Base-by-base conservation (phyloP, 1,140 invertebrate species). In the Oppia nitens region DNA sequence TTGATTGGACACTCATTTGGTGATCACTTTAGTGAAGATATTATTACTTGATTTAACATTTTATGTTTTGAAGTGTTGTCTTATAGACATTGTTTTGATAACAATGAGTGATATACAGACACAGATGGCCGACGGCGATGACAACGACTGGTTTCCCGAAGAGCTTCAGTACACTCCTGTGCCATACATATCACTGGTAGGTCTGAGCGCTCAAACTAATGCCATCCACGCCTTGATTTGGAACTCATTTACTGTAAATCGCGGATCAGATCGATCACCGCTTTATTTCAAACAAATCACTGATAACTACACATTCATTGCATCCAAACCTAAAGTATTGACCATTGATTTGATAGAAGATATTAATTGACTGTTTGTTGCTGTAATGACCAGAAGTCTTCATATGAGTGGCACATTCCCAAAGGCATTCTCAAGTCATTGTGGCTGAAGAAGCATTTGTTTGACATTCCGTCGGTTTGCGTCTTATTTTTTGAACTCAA, bases 401-500 rank as follows among this genome's bases (percentile, higher is more conserved):
- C 85, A 0, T 95, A 95, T 71, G 91, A 96, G 67, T 91, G 87
- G 83, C 94, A 95, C 67, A 84, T 91, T 66, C 90, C 92, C 0
- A 94, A 93, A 74, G 94, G 94, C 27, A 91, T 98, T 61, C 74
- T 98, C 2, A 96, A 96, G 70, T 81, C 81, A 9, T 88, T 89
- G 67, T 98, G 95, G 95, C 85, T 96, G 76, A 77, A 82, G 11
- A 98, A 98, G 75, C 89, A 98, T 71, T 74, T 95, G 6, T 80
- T 84, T 65, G 76, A 87, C 52, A 78, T 98, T 62, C 93, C 95
- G 20, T 83, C 91, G 2, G 82, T 97, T 0, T 82, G 95, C 53
- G 88, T 95, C 9, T 78, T 93, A 40, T 98, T 98, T 71, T 90
- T 88, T 72, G 92, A 98, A 68, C 78, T 98, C 64, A 91, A 98